Base-by-base conservation (phyloP, 2,888 invertebrate species). In the Sphecodes monilicornis region DNA sequence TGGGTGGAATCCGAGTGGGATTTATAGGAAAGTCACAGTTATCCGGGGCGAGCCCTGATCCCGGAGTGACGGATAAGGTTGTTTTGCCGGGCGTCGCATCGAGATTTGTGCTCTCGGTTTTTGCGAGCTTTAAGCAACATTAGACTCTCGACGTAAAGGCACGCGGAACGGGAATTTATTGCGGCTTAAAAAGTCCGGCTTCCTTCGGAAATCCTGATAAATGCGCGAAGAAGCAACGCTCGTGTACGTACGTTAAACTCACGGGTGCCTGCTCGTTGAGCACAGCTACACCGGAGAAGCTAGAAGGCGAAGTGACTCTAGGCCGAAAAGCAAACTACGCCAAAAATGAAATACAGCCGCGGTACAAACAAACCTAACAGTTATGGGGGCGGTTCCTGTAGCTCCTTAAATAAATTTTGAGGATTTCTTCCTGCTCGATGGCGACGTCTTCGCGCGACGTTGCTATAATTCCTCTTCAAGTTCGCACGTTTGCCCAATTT, bases 121-220 rank as follows among this genome's bases (percentile, higher is more conserved):
- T 91, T 87, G 89, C 91, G 82, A 92, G 92, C 89, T 93, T 91
- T 90, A 91, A 92, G 92, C 91, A 91, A 93, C 93, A 91, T 92
- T 92, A 91, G 84, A 86, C 76, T 89, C 89, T 84, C 85, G 86
- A 80, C 88, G 89, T 88, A 90, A 88, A 86, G 87, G 89, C 89
- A 91, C 91, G 85, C 88, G 88, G 86, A 87, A 88, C 87, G 87
- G 88, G 87, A 94, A 95, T 95, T 95, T 95, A 95, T 94, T 91
- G 92, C 92, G 93, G 94, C 94, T 95, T 95, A 94, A 94, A 94
- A 92, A 94, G 96, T 96, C 96, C 95, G 95, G 95, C 95, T 96
- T 90, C 95, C 96, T 96, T 95, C 95, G 96, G 93, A 96, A 96
- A 96, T 96, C 96, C 96, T 96, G 96, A 96, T 96, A 96, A 96